These are phyloP conservation scores for Paedocypris sp. DNA, from an alignment of 2,113 vertebrate species.

Conservation along the genomic window DNA sequence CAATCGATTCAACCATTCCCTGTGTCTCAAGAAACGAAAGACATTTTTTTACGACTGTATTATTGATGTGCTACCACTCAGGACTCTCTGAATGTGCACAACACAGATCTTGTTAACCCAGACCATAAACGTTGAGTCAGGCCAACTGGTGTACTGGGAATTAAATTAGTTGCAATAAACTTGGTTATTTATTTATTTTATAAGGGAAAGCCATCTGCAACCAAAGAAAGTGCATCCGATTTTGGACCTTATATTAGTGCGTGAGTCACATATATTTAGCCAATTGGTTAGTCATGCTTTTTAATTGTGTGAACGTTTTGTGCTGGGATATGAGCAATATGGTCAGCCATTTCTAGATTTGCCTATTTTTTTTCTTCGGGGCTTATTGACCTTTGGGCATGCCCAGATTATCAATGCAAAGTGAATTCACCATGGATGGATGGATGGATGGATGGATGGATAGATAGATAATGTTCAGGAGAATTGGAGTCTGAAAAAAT, in stretches of 20 bases:
- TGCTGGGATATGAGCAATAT: not conserved
- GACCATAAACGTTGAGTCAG: slow-evolving; percentile 1
- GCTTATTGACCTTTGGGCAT: slow-evolving; percentile 9
- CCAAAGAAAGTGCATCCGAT: not conserved
- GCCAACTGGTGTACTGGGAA: slow-evolving; percentile 7
- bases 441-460: too few species aligned
- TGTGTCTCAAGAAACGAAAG: slow-evolving; percentile 7
- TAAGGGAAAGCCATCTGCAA: not conserved
- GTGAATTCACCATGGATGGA: slow-evolving; percentile 4
- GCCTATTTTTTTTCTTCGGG: not conserved
- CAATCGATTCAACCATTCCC: too few species aligned
- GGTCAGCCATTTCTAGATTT: not conserved
- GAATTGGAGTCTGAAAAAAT: too few species aligned
- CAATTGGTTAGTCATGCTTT: too few species aligned
- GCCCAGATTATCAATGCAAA: slow-evolving; percentile 15
- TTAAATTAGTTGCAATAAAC: slow-evolving; percentile 6
- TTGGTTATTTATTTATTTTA: not conserved
- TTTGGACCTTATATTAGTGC: not conserved
- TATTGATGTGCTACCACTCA: slow-evolving; percentile 1
- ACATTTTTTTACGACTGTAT: slow-evolving; percentile 3
- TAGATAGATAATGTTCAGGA: too few species aligned
- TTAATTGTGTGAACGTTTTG: too few species aligned
- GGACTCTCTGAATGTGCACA: not conserved
- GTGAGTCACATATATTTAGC: too few species aligned
- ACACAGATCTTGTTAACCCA: not conserved